Percentiles rank a stretch among this genome's conserved stretches.
Conservation (phyloP, 2,113 vertebrate genomes). For the Myiozetetes cayanensis region DNA sequence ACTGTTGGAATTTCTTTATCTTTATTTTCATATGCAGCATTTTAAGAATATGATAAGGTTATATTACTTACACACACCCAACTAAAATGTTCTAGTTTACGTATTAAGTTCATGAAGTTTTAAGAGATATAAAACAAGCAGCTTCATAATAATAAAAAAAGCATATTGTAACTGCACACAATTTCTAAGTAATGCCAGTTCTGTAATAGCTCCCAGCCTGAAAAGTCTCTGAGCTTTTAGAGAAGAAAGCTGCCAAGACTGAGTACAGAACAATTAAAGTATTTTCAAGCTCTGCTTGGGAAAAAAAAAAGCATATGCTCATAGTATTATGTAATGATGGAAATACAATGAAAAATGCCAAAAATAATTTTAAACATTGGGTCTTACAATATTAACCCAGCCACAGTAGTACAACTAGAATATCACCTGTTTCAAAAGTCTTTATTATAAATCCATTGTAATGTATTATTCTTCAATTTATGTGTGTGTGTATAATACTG, state of each 20-base stretch:
- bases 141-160: not conserved
- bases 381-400: not conserved
- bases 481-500: not conserved
- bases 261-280: constrained; percentile 16
- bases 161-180: not conserved
- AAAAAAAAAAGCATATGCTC: not conserved
- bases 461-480: not conserved
- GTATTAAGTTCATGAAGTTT: not conserved
- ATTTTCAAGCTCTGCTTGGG: not conserved
- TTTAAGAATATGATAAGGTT: not conserved
- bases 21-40: not conserved
- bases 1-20: not conserved
- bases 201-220: not conserved
- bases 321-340: constrained; percentile 3
- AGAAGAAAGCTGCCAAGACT: constrained; percentile 11
- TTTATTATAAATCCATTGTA: not conserved
- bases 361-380: not conserved
- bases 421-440: not conserved
- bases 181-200: not conserved
- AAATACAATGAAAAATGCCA: constrained; percentile 16
- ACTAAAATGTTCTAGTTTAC: not conserved
- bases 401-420: not conserved
- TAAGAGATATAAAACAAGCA: not conserved
- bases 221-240: not conserved
- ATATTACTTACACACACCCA: not conserved